These are phyloP conservation scores for Corythornis vintsioides DNA, from an alignment of 2,113 vertebrate species.

Conservation along the genomic window DNA sequence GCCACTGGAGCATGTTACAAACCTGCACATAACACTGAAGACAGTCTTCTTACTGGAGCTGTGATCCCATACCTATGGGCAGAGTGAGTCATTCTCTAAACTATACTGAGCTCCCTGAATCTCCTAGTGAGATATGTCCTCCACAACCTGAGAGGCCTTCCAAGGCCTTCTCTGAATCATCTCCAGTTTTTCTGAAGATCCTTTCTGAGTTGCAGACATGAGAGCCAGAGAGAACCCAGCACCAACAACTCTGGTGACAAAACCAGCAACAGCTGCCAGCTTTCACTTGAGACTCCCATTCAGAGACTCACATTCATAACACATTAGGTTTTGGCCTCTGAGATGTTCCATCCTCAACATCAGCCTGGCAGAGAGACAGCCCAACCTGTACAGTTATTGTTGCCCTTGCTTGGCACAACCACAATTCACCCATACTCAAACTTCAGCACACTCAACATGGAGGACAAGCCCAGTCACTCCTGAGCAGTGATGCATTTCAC, in stretches of 20 bases:
- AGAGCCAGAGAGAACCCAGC: background rate
- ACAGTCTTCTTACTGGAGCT: background rate
- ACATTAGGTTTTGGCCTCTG: fast-evolving
- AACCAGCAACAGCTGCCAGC: background rate
- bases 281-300: background rate
- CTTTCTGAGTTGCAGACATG: fast-evolving
- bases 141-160: background rate
- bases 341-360: background rate
- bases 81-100: background rate
- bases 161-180: fast-evolving
- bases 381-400: fast-evolving
- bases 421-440: background rate
- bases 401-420: background rate
- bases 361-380: background rate
- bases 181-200: constrained; percentile 7
- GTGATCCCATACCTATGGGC: background rate
- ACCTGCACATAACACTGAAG: background rate
- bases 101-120: background rate
- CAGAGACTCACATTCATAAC: too few relatives aligned
- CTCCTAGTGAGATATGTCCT: background rate
- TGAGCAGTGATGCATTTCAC: background rate
- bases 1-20: fast-evolving
- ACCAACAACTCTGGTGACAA: background rate
- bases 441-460: background rate
- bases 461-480: background rate